Conservation (phyloP, 1,140 invertebrate species). For the Zaprionus kolodkinae region DNA sequence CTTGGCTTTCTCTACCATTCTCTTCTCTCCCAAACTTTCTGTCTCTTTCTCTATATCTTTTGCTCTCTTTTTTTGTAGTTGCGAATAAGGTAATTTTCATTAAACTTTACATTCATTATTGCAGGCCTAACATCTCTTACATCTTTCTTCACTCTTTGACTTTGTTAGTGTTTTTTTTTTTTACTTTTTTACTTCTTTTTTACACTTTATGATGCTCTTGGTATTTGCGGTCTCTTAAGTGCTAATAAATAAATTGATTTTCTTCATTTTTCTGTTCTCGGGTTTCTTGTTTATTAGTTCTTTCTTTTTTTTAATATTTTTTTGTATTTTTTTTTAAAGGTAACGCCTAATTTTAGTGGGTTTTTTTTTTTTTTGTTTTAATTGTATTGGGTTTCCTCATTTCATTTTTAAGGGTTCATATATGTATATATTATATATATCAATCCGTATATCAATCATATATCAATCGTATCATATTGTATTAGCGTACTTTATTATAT, state of each 20-base stretch:
- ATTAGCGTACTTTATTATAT: slow-evolving; percentile 33
- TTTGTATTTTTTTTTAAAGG: slow-evolving; percentile 27
- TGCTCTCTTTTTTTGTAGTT: slow-evolving; percentile 35
- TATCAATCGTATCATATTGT: slow-evolving; percentile 19
- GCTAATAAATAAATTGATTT: slow-evolving; percentile 67
- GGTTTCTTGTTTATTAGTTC: slow-evolving; percentile 6
- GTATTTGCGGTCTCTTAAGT: slow-evolving; percentile 40
- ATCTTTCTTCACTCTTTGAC: slow-evolving; percentile 7
- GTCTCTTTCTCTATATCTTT: slow-evolving; percentile 12
- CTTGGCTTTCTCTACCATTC: slow-evolving; percentile 8
- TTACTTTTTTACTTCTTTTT: slow-evolving; percentile 7
- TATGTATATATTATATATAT: slow-evolving; percentile 50
- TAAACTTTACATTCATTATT: slow-evolving; percentile 69
- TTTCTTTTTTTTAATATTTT: slow-evolving; percentile 23
- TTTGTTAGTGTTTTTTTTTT: slow-evolving; percentile 1
- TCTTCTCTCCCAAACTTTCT: background rate
- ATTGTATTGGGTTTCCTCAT: slow-evolving; percentile 26
- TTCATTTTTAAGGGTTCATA: slow-evolving; percentile 25
- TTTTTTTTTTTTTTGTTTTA: slow-evolving; percentile 31
- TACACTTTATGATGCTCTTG: slow-evolving; percentile 26
- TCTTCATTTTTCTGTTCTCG: slow-evolving; percentile 13
- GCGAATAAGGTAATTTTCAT: slow-evolving; percentile 69
- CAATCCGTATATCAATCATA: slow-evolving; percentile 33
- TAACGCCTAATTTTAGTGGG: slow-evolving; percentile 36
- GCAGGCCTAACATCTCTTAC: slow-evolving; percentile 43